These are phyloP conservation scores for Ametastegia equiseti DNA, from an alignment of 2,888 invertebrate genomes.

Conservation along the genomic window DNA sequence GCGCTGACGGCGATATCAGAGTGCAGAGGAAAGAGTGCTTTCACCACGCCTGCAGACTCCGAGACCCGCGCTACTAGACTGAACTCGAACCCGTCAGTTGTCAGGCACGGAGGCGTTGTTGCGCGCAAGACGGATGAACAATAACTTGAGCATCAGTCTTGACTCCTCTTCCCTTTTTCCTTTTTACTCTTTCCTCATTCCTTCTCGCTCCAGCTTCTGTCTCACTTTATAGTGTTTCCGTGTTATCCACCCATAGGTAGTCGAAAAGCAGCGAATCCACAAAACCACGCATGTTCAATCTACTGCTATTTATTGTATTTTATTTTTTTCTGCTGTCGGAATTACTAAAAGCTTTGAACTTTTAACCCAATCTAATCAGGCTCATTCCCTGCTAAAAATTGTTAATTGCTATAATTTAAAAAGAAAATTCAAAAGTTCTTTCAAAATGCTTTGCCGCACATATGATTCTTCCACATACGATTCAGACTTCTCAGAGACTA, in stretches of 20 bases:
- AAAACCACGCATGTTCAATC: not conserved
- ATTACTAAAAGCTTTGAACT: too few species aligned
- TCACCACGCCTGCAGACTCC: conserved; percentile 5
- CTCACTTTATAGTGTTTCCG: not conserved
- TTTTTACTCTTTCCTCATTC: not conserved
- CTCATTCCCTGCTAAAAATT: too few species aligned
- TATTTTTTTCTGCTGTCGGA: too few species aligned
- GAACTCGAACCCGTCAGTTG: not conserved
- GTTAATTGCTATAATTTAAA: too few species aligned
- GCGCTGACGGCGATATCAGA: not conserved
- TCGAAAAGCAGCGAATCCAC: not conserved
- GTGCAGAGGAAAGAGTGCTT: not conserved
- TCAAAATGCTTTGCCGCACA: too few species aligned
- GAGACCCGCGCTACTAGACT: conserved; percentile 31
- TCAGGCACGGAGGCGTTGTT: conserved; percentile 33
- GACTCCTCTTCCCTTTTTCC: not conserved
- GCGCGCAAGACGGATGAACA: conserved; percentile 25
- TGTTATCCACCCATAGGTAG: not conserved
- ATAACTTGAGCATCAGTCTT: conserved; percentile 6
- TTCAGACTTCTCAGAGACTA: too few species aligned
- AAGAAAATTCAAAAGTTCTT: too few species aligned
- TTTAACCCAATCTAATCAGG: too few species aligned
- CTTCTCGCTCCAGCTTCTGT: not conserved
- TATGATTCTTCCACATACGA: too few species aligned
- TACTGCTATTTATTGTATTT: not conserved